These are phyloP conservation scores for Anoplopoma fimbria DNA, from an alignment of 2,113 vertebrate genomes.

Conservation along the genomic window DNA sequence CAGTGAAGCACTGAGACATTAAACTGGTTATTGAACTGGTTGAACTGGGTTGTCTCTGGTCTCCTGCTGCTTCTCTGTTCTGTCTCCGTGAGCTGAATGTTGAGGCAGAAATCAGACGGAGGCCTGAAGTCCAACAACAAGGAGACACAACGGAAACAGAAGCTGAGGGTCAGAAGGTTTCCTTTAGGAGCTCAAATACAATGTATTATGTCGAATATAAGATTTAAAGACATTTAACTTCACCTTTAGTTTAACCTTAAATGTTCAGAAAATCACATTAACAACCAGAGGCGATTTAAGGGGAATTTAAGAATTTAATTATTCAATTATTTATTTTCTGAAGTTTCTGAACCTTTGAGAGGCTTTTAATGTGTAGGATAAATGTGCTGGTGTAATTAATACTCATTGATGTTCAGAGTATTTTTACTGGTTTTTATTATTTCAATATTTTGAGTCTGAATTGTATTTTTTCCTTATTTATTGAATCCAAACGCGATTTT, in stretches of 20 bases:
- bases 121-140: neutral
- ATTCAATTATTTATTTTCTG: no score
- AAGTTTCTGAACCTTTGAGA: neutral
- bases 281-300: neutral
- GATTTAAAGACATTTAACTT: no score
- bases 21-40: slow-evolving; percentile 8
- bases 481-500: neutral
- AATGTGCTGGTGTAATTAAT: neutral
- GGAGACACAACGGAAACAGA: neutral
- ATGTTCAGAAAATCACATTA: neutral
- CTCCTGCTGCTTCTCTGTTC: slow-evolving; percentile 34
- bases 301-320: no score
- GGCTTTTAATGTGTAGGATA: neutral
- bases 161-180: neutral
- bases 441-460: neutral
- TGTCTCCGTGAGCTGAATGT: slow-evolving; percentile 44
- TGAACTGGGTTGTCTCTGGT: neutral
- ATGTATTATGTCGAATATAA: neutral
- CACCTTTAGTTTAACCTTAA: neutral
- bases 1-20: neutral
- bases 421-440: neutral
- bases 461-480: neutral
- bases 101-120: slow-evolving; percentile 43
- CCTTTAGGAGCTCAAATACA: neutral
- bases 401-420: no score